Percentiles rank a stretch among this genome's conserved stretches.
Conservation (phyloP, 2,888 invertebrate species). For the Sympetrum striolatum region DNA sequence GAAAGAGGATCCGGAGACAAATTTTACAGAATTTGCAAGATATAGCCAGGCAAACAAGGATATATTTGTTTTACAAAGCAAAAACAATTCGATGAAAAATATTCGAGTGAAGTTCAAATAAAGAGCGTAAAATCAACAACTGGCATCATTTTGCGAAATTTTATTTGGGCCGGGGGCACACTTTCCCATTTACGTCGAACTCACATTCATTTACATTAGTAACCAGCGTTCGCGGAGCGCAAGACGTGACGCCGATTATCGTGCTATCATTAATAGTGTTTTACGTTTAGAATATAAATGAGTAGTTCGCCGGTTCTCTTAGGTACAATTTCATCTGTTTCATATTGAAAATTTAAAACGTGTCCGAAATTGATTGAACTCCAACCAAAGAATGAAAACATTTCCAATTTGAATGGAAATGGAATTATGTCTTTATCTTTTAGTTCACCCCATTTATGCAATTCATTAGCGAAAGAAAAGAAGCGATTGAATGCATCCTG, state of each 20-base stretch:
- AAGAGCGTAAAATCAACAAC: neutral
- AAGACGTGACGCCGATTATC: neutral
- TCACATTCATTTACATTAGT: neutral
- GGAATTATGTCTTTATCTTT: too few species aligned
- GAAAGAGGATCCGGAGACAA: neutral
- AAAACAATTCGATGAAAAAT: neutral
- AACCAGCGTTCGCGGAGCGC: neutral
- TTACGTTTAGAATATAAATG: neutral
- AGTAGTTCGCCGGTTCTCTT: neutral
- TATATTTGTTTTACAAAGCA: neutral
- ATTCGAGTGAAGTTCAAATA: neutral
- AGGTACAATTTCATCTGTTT: neutral
- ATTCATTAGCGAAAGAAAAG: too few species aligned
- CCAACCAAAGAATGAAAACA: too few species aligned
- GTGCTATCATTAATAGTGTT: neutral
- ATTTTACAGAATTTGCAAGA: neutral
- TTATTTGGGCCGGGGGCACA: neutral
- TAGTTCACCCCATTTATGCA: too few species aligned
- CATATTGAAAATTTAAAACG: neutral
- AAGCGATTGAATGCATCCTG: too few species aligned
- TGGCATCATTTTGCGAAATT: neutral
- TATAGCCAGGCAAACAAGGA: neutral
- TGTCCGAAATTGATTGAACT: too few species aligned
- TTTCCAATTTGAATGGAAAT: too few species aligned
- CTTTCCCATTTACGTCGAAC: neutral